Evolutionary conservation across 2,888 invertebrate species (phyloP), one percentile per base, ranked within the genome.

Genomic region (Desoria tigrina): DNA sequence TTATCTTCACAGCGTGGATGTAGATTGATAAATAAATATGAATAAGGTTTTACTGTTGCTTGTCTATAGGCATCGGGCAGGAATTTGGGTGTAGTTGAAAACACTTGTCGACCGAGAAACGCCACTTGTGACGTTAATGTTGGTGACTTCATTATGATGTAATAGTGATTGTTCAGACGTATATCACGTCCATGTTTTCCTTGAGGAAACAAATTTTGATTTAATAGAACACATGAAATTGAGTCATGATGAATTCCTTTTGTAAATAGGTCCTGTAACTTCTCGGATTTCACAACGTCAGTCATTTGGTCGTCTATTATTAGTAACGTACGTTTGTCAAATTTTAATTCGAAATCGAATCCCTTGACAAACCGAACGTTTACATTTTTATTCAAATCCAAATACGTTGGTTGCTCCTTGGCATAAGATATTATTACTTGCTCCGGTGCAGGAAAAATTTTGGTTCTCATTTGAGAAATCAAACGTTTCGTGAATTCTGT

Each of bases 1-100:
- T 32, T 23, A 26, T 69, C 69, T n/a, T 67, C 32, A 54, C 67
- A 65, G 27, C 24, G 11, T 28, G 72, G 69, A 59, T 66, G 66
- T 1, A 63, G 21, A 53, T 59, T 68, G 2, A 72, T 14, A 32
- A 67, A 65, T 60, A 72, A 57, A 28, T 69, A 67, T 0, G 65
- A 55, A 28, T 60, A 72, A 6, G 67, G 63, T 14, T 50, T 37
- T 16, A 23, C 26, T 7, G 69, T 72, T 1, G 72, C 72, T 23
- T 68, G 42, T 60, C 61, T 63, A 55, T 72, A 72, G 1, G 69
- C 63, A 2, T 60, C 63, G 11, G 27, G 14, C 11, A 72, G 51
- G 39, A 63, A 61, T 7, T 45, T 63, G 16, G 54, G 49, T 1
- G 16, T 45, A 24, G 14, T 14, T 18, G 62, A 55, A 56, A 16